Percentiles rank a stretch among this genome's conserved stretches.
Conservation (phyloP, 92 coral and sea anemone species). For the Desmophyllum pertusum region DNA sequence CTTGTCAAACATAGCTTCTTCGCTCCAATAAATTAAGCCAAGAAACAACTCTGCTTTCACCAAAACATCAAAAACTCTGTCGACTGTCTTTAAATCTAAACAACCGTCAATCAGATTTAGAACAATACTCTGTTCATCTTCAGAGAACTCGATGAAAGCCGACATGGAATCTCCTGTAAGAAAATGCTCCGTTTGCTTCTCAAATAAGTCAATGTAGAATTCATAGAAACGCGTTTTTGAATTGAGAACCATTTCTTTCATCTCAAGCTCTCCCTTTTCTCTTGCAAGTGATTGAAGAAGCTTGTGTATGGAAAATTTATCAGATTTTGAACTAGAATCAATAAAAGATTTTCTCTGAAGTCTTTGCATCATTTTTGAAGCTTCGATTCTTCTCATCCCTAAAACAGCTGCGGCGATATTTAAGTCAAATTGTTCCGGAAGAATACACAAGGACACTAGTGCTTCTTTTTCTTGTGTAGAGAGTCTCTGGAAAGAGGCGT, state of each 20-base stretch:
- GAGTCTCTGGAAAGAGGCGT: constrained; percentile 42
- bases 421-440: not conserved
- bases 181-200: constrained; percentile 24
- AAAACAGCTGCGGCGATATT: constrained; percentile 45
- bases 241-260: constrained; percentile 7
- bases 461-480: constrained; percentile 29
- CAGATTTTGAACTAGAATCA: no score
- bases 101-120: not conserved
- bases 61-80: constrained; percentile 17
- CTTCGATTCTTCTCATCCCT: not conserved
- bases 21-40: not conserved
- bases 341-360: constrained; percentile 28
- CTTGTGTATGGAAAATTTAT: constrained; percentile 50
- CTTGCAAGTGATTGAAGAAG: constrained; percentile 30
- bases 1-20: not conserved
- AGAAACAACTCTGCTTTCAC: constrained; percentile 9
- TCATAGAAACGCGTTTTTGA: constrained; percentile 15
- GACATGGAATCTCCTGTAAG: constrained; percentile 18
- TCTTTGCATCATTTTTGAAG: not conserved
- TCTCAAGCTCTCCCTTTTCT: constrained; percentile 33
- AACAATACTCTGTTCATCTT: constrained; percentile 24
- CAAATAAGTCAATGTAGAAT: constrained; percentile 8
- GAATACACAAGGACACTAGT: constrained; percentile 29
- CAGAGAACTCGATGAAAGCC: constrained; percentile 26
- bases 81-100: not conserved